These are phyloP conservation scores for Cosmorhoe ocellata DNA, from an alignment of 2,888 invertebrate genomes.

Conservation along the genomic window DNA sequence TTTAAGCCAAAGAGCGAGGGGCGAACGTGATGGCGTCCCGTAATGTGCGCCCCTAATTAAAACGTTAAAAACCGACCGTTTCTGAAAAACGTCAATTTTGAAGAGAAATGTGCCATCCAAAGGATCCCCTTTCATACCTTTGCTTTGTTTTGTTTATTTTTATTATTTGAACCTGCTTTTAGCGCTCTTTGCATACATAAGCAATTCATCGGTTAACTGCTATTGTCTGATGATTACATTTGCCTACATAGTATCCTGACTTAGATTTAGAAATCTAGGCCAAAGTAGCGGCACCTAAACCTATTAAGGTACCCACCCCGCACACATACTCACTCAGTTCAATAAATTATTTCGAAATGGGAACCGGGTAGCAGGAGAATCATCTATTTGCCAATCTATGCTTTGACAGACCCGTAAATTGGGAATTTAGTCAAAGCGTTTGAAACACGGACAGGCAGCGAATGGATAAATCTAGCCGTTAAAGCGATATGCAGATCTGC, in stretches of 20 bases:
- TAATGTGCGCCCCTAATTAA: slow-evolving; percentile 83
- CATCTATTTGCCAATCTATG: slow-evolving; percentile 41
- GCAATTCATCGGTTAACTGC: slow-evolving; percentile 56
- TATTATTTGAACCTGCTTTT: slow-evolving; percentile 48
- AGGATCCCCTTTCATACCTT: slow-evolving; percentile 74
- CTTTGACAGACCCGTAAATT: slow-evolving; percentile 46
- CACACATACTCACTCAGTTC: slow-evolving; percentile 13
- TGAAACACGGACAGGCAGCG: slow-evolving; percentile 67
- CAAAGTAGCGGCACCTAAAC: not conserved
- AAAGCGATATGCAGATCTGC: slow-evolving; percentile 81
- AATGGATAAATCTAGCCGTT: slow-evolving; percentile 79
- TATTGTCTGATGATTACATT: slow-evolving; percentile 12
- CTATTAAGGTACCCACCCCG: not conserved
- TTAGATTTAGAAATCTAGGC: slow-evolving; percentile 3
- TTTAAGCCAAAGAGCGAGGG: slow-evolving; percentile 78
- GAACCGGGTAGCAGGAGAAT: slow-evolving; percentile 29
- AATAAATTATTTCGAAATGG: slow-evolving; percentile 27
- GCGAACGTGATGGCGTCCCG: slow-evolving; percentile 78
- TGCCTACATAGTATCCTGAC: not conserved
- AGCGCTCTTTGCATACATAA: slow-evolving; percentile 47
- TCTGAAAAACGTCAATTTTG: slow-evolving; percentile 81
- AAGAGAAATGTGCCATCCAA: slow-evolving; percentile 80
- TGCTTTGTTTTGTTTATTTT: slow-evolving; percentile 66
- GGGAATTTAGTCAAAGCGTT: slow-evolving; percentile 63
- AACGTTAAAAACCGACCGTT: slow-evolving; percentile 81